Conservation (phyloP, 2,113 vertebrate species). For the Argyrosomus japonicus region DNA sequence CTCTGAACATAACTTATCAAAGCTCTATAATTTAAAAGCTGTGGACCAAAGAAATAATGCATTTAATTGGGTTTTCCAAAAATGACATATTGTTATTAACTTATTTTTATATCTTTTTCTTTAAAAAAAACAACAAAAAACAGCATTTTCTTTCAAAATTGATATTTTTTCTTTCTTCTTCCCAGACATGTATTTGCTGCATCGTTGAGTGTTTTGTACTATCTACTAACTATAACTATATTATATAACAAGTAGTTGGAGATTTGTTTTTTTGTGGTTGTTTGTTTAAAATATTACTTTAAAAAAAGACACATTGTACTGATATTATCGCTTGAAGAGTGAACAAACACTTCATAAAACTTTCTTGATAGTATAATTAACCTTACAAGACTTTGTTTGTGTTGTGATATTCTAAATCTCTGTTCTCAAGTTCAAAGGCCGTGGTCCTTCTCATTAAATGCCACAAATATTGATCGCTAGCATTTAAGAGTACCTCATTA, state of each 20-base stretch:
- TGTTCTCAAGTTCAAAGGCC: slow-evolving; percentile 3
- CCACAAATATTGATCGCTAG: slow-evolving; percentile 8
- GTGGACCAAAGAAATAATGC: not conserved
- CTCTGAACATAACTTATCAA: not conserved
- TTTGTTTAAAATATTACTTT: not conserved
- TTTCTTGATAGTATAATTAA: not conserved
- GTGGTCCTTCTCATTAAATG: slow-evolving; percentile 6
- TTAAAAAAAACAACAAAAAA: too few species aligned
- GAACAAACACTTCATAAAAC: not conserved
- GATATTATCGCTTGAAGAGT: too few species aligned
- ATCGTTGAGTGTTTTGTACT: too few species aligned
- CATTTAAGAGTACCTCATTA: slow-evolving; percentile 16
- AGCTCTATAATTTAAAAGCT: not conserved
- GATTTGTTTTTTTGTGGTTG: too few species aligned
- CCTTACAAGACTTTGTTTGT: not conserved
- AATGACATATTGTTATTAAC: too few species aligned
- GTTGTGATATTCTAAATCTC: not conserved
- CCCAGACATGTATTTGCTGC: too few species aligned
- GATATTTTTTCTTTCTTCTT: too few species aligned
- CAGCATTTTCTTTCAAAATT: too few species aligned
- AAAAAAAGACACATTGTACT: not conserved
- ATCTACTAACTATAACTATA: too few species aligned
- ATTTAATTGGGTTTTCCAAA: not conserved
- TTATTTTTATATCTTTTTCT: too few species aligned
- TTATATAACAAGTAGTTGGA: too few species aligned